Conservation (phyloP, 2,113 vertebrate genomes). For the Centropus unirufus region DNA sequence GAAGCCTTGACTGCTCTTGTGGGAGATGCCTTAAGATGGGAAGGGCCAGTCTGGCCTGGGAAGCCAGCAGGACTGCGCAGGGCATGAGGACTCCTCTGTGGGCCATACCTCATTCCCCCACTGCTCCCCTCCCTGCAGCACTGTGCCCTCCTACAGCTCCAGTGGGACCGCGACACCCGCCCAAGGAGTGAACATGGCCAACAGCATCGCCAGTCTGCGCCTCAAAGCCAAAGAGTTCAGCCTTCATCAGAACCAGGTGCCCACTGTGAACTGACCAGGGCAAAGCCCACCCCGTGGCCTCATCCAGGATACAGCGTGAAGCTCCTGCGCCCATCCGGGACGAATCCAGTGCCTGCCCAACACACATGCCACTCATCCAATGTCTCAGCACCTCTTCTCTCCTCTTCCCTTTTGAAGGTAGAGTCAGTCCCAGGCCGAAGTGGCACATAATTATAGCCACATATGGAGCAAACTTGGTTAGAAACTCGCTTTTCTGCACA, state of each 20-base stretch:
- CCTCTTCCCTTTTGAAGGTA: slow-evolving; percentile 49
- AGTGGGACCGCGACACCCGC: slow-evolving; percentile 53
- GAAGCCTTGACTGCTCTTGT: slow-evolving; percentile 17
- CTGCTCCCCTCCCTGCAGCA: slow-evolving; percentile 52
- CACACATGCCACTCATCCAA: background rate
- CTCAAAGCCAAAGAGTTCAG: slow-evolving; percentile 89
- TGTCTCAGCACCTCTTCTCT: slow-evolving; percentile 18
- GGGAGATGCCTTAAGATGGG: slow-evolving; percentile 15
- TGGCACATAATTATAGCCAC: slow-evolving; percentile 56
- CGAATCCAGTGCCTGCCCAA: background rate
- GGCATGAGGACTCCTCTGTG: background rate
- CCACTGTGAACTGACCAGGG: slow-evolving; percentile 82
- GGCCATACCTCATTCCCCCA: background rate
- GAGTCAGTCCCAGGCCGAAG: slow-evolving; percentile 8
- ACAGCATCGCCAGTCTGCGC: slow-evolving; percentile 85
- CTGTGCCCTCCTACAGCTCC: slow-evolving; percentile 81
- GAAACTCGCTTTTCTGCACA: slow-evolving; percentile 52
- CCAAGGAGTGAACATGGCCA: slow-evolving; percentile 84
- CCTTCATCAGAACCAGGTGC: slow-evolving; percentile 84
- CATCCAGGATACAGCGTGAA: background rate
- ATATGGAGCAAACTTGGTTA: slow-evolving; percentile 55
- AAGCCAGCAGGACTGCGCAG: background rate
- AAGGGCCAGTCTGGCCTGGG: background rate
- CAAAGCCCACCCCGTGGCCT: background rate
- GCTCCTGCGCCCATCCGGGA: background rate